These are phyloP conservation scores for Pongo pygmaeus DNA, from an alignment of 2,113 vertebrate species.

Conservation along the genomic window DNA sequence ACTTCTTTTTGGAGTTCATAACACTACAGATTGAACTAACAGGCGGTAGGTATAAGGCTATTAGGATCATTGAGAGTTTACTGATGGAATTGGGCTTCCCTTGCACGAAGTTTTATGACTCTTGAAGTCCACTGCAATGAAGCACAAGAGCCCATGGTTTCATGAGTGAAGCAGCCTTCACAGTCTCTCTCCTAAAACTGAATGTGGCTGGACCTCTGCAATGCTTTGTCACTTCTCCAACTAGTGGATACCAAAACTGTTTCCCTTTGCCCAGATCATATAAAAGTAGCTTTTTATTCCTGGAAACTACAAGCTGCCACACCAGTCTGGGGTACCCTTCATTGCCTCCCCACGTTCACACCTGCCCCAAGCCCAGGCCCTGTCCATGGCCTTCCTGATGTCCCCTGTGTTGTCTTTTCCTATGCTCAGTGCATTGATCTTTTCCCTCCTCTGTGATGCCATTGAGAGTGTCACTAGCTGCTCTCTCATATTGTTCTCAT, in stretches of 20 bases:
- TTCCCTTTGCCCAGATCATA: background rate
- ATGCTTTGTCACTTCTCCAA: background rate
- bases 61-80: background rate
- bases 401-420: background rate
- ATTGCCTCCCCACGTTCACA: background rate
- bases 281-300: background rate
- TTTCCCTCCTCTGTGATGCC: background rate
- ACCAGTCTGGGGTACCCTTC: background rate
- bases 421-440: no score
- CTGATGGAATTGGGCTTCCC: background rate
- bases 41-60: background rate
- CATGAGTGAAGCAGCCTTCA: background rate
- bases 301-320: background rate
- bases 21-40: background rate
- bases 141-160: background rate
- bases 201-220: background rate
- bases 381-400: background rate
- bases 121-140: background rate
- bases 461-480: background rate
- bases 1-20: background rate
- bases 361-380: background rate
- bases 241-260: background rate
- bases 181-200: background rate
- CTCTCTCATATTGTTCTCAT: background rate
- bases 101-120: background rate